phyloP scores from a whole-genome alignment of 2,113 vertebrate species.

The Zosterops pallidus region DNA sequence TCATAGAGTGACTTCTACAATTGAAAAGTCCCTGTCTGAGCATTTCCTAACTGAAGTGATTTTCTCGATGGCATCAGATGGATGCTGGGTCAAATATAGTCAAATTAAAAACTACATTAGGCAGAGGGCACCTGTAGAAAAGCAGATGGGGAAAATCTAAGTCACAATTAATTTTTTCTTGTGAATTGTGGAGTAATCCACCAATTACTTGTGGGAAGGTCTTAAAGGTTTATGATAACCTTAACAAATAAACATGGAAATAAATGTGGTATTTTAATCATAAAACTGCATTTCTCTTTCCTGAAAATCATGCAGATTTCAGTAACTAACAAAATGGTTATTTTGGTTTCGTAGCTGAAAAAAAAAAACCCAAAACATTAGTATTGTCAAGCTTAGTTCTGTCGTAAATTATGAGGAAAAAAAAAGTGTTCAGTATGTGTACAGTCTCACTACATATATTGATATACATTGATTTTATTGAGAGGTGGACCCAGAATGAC shows the following conservation, averaged over 20 bases:
- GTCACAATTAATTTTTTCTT: neutral
- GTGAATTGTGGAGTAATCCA: neutral
- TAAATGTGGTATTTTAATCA: neutral
- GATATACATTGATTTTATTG: neutral
- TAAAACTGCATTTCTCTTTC: neutral
- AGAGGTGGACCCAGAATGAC: neutral
- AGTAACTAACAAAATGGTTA: neutral
- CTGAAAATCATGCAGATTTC: neutral
- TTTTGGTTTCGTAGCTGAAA: neutral
- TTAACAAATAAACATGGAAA: neutral
- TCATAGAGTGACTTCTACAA: neutral
- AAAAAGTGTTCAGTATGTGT: neutral
- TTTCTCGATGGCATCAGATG: neutral
- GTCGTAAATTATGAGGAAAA: neutral
- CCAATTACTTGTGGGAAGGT: neutral
- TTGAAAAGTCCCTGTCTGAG: neutral
- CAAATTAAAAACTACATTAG: neutral
- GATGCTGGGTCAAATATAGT: neutral
- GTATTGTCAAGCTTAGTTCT: neutral
- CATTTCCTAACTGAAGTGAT: neutral
- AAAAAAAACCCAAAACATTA: neutral
- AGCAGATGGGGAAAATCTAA: neutral
- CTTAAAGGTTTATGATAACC: neutral
- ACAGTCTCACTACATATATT: neutral
- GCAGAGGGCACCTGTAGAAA: neutral